These are phyloP conservation scores for Eugnorisma glareosa DNA, from an alignment of 2,888 invertebrate genomes.

Conservation along the genomic window DNA sequence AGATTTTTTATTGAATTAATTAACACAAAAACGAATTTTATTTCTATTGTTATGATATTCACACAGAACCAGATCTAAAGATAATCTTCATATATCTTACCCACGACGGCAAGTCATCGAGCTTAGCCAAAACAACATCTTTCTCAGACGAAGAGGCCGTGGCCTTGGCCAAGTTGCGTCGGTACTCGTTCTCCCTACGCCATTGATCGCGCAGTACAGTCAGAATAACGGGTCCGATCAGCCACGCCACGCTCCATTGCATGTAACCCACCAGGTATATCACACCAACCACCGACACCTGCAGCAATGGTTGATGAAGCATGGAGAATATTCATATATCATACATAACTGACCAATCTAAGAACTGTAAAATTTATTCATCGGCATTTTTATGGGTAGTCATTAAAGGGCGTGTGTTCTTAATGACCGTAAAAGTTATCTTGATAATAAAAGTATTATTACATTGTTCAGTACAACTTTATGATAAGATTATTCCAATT, in stretches of 20 bases:
- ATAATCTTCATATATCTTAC: slow-evolving; percentile 87
- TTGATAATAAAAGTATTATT: slow-evolving; percentile 27
- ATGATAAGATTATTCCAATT: slow-evolving; percentile 37
- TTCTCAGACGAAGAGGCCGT: slow-evolving; percentile 95
- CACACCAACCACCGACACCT: slow-evolving; percentile 93
- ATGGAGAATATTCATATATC: slow-evolving; percentile 26
- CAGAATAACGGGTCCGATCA: slow-evolving; percentile 94
- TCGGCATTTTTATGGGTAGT: not conserved
- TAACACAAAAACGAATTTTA: not conserved
- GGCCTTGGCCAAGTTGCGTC: slow-evolving; percentile 94
- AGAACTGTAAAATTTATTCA: not conserved
- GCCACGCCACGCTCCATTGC: slow-evolving; percentile 97
- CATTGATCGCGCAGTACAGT: slow-evolving; percentile 95
- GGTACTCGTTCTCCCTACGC: slow-evolving; percentile 93
- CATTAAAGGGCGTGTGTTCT: not conserved
- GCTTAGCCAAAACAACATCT: slow-evolving; percentile 95
- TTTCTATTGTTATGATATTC: not conserved
- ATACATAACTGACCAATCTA: not conserved
- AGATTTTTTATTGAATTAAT: not conserved
- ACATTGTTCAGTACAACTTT: slow-evolving; percentile 14
- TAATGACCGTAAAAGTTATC: slow-evolving; percentile 4
- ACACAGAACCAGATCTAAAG: slow-evolving; percentile 8
- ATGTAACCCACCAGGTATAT: slow-evolving; percentile 96
- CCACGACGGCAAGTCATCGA: slow-evolving; percentile 98
- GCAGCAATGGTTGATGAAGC: slow-evolving; percentile 63